These are phyloP conservation scores for Magallana angulata DNA, from an alignment of 1,140 invertebrate species.

Conservation along the genomic window DNA sequence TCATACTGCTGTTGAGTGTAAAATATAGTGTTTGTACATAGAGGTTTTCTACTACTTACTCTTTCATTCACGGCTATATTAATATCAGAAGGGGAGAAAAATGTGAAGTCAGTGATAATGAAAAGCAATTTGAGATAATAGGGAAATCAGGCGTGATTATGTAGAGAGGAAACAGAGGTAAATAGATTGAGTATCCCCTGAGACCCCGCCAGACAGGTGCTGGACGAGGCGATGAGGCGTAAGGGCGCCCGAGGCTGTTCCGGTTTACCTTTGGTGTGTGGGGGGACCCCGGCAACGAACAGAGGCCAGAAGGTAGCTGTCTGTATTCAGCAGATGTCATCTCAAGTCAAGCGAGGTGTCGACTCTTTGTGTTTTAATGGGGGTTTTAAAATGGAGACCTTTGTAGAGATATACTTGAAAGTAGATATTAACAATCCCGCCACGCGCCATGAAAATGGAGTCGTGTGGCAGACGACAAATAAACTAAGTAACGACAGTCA, in stretches of 20 bases:
- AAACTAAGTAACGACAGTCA: too few species aligned
- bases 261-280: not conserved
- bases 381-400: not conserved
- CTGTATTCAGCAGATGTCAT: constrained; percentile 21
- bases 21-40: too few species aligned
- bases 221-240: not conserved
- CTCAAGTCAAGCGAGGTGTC: not conserved
- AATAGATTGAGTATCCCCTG: not conserved
- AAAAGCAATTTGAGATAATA: too few species aligned
- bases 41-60: too few species aligned
- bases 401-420: not conserved
- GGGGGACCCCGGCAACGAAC: not conserved
- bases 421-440: not conserved
- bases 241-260: constrained; percentile 1
- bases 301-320: not conserved
- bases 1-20: too few species aligned
- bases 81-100: too few species aligned
- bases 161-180: too few species aligned
- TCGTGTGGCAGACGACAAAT: constrained; percentile 1
- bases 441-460: constrained; percentile 11
- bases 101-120: too few species aligned
- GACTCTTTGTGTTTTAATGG: not conserved
- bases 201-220: not conserved
- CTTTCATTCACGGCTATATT: too few species aligned
- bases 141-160: too few species aligned